A percentile compares a stretch with the other conserved stretches of the same genome.
These are phyloP conservation scores for Herpetotheres cachinnans DNA, from an alignment of 2,113 vertebrate genomes.

Conservation along the genomic window DNA sequence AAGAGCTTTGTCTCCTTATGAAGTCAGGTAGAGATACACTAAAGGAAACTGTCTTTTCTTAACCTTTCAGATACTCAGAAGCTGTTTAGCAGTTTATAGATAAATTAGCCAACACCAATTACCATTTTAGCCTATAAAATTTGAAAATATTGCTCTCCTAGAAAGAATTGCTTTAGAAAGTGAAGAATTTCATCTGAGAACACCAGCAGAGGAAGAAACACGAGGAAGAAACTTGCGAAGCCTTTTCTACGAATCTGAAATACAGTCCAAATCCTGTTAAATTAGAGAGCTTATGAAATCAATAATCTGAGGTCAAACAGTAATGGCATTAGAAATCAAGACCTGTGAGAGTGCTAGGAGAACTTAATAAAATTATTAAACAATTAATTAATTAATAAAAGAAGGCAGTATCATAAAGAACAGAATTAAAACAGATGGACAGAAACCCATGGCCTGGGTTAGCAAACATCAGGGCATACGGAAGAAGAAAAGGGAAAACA, in stretches of 20 bases:
- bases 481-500: neutral
- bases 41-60: neutral
- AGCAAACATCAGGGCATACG: neutral
- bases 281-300: neutral
- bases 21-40: neutral
- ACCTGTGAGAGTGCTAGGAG: neutral
- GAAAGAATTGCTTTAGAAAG: neutral
- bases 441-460: neutral
- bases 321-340: neutral
- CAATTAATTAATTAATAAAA: neutral
- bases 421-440: neutral
- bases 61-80: neutral
- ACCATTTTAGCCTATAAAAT: neutral
- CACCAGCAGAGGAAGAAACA: neutral
- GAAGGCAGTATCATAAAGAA: neutral
- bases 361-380: neutral
- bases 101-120: neutral
- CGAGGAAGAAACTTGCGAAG: neutral
- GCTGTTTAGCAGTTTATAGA: neutral
- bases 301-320: neutral
- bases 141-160: neutral
- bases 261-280: neutral
- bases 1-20: neutral
- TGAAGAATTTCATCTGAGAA: neutral
- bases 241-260: neutral